Evolutionary conservation across 2,113 vertebrate genomes (phyloP).

Genomic region (Poecilia latipinna): DNA sequence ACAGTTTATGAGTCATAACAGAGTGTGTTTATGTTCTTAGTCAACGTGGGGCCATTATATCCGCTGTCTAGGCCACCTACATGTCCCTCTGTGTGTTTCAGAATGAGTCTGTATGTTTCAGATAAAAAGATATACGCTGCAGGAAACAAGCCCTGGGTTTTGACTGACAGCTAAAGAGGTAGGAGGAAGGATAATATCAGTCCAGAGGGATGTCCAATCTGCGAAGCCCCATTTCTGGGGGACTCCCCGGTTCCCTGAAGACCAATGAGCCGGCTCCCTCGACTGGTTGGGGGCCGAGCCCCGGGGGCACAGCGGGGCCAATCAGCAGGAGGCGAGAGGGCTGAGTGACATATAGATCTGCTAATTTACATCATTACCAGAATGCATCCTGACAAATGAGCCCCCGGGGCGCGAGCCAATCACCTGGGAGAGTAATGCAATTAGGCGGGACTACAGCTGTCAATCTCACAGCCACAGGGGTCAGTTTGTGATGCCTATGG

Average conservation of each 20-base stretch:
- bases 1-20: slow-evolving; percentile 14
- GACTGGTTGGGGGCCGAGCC: slow-evolving; percentile 61
- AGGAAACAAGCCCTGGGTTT: slow-evolving; percentile 54
- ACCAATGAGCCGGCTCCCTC: slow-evolving; percentile 77
- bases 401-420: slow-evolving; percentile 79
- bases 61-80: slow-evolving; percentile 15
- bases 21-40: slow-evolving; percentile 17
- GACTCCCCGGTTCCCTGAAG: slow-evolving; percentile 74
- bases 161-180: slow-evolving; percentile 77
- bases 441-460: slow-evolving; percentile 82
- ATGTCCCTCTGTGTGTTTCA: slow-evolving; percentile 24
- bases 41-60: slow-evolving; percentile 29
- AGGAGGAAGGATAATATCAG: slow-evolving; percentile 69
- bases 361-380: slow-evolving; percentile 83
- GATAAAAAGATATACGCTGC: slow-evolving; percentile 41
- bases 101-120: slow-evolving; percentile 17
- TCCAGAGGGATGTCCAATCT: slow-evolving; percentile 71
- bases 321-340: slow-evolving; percentile 69
- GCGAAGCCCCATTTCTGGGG: slow-evolving; percentile 70
- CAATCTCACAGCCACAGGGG: slow-evolving; percentile 75
- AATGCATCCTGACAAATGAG: slow-evolving; percentile 81
- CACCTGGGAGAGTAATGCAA: slow-evolving; percentile 84
- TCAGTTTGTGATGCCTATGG: slow-evolving; percentile 70
- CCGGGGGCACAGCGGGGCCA: slow-evolving; percentile 69
- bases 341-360: slow-evolving; percentile 78